Evolutionary conservation across 2,113 vertebrate genomes (phyloP).

Genomic region (Siphamia tubifer): DNA sequence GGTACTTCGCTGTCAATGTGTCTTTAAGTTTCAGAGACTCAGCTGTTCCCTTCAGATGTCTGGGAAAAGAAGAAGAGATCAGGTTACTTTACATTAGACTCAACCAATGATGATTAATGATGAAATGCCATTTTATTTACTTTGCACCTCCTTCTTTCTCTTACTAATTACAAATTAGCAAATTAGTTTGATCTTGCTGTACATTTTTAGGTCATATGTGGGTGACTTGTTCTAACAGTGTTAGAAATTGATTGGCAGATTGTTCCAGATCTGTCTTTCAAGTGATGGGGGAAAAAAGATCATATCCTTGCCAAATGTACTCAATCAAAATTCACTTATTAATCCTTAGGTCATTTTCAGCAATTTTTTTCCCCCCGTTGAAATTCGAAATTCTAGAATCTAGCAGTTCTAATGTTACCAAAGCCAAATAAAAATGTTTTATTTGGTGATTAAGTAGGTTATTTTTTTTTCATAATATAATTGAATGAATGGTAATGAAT

Average conservation of each 20-base stretch:
- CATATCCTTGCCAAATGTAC: conserved; percentile 15
- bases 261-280: conserved; percentile 72
- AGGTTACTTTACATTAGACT: background rate
- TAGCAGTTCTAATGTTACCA: background rate
- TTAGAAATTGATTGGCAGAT: conserved; percentile 39
- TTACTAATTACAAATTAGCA: background rate
- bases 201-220: conserved; percentile 42
- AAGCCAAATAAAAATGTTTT: background rate
- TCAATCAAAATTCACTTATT: conserved; percentile 33
- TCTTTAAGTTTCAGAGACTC: conserved; percentile 33
- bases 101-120: background rate
- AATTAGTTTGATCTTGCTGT: conserved; percentile 4
- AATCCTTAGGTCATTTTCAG: conserved; percentile 34
- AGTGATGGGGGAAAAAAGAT: background rate
- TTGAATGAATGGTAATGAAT: no score
- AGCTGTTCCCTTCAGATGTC: background rate
- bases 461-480: no score
- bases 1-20: conserved; percentile 11
- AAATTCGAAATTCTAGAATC: conserved; percentile 11
- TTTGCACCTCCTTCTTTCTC: background rate
- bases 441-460: background rate
- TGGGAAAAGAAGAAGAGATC: background rate
- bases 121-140: background rate
- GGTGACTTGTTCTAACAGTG: background rate
- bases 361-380: background rate